phyloP scores from a whole-genome alignment of 2,797 vertebrate species.

The Rhinatrema bivittatum region DNA sequence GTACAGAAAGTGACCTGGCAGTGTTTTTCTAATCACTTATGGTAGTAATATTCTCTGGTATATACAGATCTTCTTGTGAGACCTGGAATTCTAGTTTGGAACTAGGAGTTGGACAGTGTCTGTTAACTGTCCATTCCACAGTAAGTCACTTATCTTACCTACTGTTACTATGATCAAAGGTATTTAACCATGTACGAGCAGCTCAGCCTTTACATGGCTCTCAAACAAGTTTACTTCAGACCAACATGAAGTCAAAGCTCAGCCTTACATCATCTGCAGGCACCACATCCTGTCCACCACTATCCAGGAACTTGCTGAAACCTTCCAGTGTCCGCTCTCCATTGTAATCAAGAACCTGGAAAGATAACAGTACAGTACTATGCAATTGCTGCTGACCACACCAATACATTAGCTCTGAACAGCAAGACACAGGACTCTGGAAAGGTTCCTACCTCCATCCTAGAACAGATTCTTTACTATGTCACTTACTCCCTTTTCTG shows the following conservation, averaged over 20 bases:
- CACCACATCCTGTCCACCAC: slow-evolving; percentile 87
- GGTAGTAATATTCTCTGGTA: no score
- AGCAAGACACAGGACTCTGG: slow-evolving; percentile 34
- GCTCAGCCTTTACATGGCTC: no score
- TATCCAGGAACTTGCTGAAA: slow-evolving; percentile 92
- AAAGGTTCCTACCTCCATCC: slow-evolving; percentile 7
- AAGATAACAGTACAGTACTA: neutral
- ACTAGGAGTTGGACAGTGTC: no score
- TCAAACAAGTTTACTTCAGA: no score
- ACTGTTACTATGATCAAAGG: no score
- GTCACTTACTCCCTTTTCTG: neutral
- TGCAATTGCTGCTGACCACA: neutral
- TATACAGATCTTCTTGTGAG: no score
- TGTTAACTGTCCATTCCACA: no score
- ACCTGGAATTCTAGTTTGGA: no score
- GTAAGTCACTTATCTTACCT: no score
- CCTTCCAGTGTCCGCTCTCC: slow-evolving; percentile 92
- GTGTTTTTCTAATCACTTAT: neutral
- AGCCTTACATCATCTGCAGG: slow-evolving; percentile 76
- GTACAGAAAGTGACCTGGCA: neutral
- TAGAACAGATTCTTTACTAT: no score
- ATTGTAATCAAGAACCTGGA: slow-evolving; percentile 89
- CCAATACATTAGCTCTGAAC: slow-evolving; percentile 13
- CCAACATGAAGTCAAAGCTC: no score
- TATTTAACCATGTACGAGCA: no score